Conservation (phyloP, 2,888 invertebrate genomes). For the Drosophila planitibia region DNA sequence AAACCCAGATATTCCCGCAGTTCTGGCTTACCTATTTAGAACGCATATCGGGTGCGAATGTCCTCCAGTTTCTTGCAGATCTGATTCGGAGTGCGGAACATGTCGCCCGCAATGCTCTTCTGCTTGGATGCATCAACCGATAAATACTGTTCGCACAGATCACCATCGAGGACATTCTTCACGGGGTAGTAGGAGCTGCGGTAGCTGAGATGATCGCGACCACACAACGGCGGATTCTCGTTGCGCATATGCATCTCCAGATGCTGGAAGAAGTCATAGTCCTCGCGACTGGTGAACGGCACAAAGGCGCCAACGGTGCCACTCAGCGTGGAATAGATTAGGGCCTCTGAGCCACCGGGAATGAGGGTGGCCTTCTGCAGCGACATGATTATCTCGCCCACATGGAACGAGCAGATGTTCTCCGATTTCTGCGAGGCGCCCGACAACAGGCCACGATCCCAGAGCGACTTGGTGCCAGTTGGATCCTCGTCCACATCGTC, state of each 20-base stretch:
- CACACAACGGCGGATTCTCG: conserved; percentile 98
- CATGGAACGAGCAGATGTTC: conserved; percentile 95
- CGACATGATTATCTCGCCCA: conserved; percentile 98
- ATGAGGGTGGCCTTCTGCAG: conserved; percentile 97
- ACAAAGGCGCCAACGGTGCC: conserved; percentile 97
- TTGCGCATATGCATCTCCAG: conserved; percentile 99
- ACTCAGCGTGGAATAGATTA: conserved; percentile 97
- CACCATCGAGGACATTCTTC: conserved; percentile 99
- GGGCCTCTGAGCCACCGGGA: conserved; percentile 98
- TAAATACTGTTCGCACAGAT: conserved; percentile 99
- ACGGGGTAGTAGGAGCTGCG: conserved; percentile 97
- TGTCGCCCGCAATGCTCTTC: conserved; percentile 96
- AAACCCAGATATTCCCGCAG: fast-evolving
- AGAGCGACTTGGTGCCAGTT: conserved; percentile 98
- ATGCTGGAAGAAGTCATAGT: conserved; percentile 99
- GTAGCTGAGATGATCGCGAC: conserved; percentile 98
- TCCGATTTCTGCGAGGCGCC: conserved; percentile 99
- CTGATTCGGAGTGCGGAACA: conserved; percentile 98
- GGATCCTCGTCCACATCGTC: conserved; percentile 99
- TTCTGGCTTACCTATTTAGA: conserved; percentile 88
- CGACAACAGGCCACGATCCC: conserved; percentile 96
- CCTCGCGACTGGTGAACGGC: conserved; percentile 97
- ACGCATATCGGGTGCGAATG: conserved; percentile 98
- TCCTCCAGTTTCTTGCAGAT: conserved; percentile 99
- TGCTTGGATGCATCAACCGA: conserved; percentile 97